Percentiles rank a stretch among this genome's conserved stretches.
phyloP scores from a whole-genome alignment of 2,797 vertebrate genomes.

The Lepilemur ruficaudatus region DNA sequence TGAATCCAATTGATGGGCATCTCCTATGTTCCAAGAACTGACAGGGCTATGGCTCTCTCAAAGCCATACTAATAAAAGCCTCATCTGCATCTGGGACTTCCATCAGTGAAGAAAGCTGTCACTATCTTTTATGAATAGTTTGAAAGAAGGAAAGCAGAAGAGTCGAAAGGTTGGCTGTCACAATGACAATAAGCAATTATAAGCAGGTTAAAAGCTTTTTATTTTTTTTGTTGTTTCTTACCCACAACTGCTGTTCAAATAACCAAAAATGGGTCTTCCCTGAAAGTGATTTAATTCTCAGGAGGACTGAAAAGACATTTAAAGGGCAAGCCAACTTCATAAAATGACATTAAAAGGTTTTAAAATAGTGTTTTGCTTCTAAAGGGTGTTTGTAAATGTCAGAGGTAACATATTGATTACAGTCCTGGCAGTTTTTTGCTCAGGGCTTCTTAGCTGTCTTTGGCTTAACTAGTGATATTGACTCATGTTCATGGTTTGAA shows the following conservation, averaged over 20 bases:
- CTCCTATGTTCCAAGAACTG: neutral
- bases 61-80: neutral
- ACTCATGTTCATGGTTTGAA: neutral
- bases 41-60: neutral
- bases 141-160: neutral
- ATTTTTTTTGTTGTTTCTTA: conserved; percentile 26
- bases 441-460: conserved; percentile 34
- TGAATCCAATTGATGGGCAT: neutral
- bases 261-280: conserved; percentile 47
- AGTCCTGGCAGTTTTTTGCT: conserved; percentile 57
- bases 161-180: neutral
- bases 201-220: neutral
- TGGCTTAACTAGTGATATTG: neutral
- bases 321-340: conserved; percentile 57
- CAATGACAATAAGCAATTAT: neutral
- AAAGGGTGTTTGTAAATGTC: conserved; percentile 75
- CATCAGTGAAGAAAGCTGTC: neutral
- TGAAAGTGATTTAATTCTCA: conserved; percentile 54
- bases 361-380: conserved; percentile 69
- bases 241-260: neutral
- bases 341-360: conserved; percentile 74
- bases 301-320: conserved; percentile 51
- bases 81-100: neutral
- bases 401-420: conserved; percentile 74
- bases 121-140: neutral